Evolutionary conservation across 2,113 vertebrate genomes (phyloP).

Genomic region (Tragelaphus scriptus): DNA sequence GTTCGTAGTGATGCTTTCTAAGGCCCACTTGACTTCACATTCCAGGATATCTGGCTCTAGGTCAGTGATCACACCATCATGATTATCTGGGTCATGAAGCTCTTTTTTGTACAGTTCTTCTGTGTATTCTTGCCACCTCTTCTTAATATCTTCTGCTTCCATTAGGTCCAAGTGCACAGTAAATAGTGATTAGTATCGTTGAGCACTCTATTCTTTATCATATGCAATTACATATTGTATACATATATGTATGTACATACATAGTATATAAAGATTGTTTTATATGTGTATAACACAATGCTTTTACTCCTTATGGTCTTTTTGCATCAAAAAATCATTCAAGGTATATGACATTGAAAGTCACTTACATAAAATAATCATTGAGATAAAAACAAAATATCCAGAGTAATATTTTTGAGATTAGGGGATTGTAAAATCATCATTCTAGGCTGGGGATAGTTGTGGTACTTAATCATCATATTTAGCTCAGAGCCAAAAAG

Average conservation of each 20-base stretch:
- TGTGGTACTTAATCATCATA: not conserved
- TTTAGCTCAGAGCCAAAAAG: not conserved
- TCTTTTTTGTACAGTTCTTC: too few species aligned
- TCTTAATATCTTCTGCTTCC: too few species aligned
- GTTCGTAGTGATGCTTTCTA: too few species aligned
- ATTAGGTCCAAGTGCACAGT: not conserved
- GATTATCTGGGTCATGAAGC: too few species aligned
- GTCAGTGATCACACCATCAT: too few species aligned
- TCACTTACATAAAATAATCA: not conserved
- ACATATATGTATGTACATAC: not conserved
- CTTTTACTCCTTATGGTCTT: not conserved
- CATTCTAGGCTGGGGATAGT: conserved; percentile 8
- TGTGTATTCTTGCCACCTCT: too few species aligned
- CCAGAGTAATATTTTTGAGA: not conserved
- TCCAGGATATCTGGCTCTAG: too few species aligned
- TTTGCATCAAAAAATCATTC: conserved; percentile 9
- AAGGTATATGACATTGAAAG: not conserved
- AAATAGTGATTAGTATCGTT: not conserved
- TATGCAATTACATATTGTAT: not conserved
- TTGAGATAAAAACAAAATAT: not conserved
- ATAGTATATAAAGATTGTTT: not conserved
- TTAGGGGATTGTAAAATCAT: not conserved
- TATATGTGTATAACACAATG: not conserved
- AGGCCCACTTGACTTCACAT: too few species aligned
- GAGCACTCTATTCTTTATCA: not conserved